These are phyloP conservation scores for Galaxea fascicularis DNA, from an alignment of 92 coral and sea anemone species.

Conservation along the genomic window DNA sequence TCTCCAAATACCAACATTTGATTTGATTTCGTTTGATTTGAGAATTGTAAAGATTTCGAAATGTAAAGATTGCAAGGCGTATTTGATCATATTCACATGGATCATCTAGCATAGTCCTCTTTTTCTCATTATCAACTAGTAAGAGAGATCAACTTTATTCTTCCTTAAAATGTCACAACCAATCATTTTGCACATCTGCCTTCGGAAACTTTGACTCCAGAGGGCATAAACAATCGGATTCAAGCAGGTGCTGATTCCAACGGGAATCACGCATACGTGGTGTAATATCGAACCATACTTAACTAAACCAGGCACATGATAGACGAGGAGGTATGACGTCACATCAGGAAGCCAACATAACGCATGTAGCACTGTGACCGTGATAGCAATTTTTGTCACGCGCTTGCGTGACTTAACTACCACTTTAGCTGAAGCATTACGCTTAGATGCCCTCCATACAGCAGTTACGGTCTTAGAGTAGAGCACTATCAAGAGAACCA, in stretches of 20 bases:
- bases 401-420: slow-evolving; percentile 19
- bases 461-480: slow-evolving; percentile 34
- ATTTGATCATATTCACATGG: too few relatives aligned
- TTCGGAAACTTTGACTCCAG: slow-evolving; percentile 37
- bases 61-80: too few relatives aligned
- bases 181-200: slow-evolving; percentile 5
- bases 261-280: slow-evolving; percentile 52
- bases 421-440: too few relatives aligned
- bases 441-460: slow-evolving; percentile 16
- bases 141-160: background rate
- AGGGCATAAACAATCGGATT: slow-evolving; percentile 56
- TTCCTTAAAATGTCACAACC: background rate
- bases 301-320: slow-evolving; percentile 16
- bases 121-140: too few relatives aligned
- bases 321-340: background rate
- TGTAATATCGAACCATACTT: slow-evolving; percentile 51
- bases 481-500: slow-evolving; percentile 19
- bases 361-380: slow-evolving; percentile 18
- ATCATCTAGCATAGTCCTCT: too few relatives aligned
- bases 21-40: too few relatives aligned
- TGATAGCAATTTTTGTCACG: slow-evolving; percentile 14
- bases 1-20: too few relatives aligned
- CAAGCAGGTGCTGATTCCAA: slow-evolving; percentile 43
- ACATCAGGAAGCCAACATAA: slow-evolving; percentile 22
- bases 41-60: too few relatives aligned